phyloP scores from a whole-genome alignment of 92 coral and sea anemone species.

The Muricea muricata region DNA sequence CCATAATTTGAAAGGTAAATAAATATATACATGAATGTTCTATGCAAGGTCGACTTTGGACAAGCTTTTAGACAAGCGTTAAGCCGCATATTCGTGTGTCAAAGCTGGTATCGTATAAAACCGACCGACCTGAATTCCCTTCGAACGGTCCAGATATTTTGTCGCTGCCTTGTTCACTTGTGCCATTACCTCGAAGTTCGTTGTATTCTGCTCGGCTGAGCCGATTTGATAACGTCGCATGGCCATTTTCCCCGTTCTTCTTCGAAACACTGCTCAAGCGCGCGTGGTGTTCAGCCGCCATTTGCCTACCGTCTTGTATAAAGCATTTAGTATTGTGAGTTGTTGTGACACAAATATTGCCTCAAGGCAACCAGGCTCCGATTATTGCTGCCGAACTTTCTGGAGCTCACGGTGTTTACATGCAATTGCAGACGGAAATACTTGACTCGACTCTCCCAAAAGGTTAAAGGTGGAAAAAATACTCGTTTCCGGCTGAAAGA shows the following conservation, averaged over 20 bases:
- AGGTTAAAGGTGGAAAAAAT: neutral
- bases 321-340: neutral
- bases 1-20: too few relatives aligned
- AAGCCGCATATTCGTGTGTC: too few relatives aligned
- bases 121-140: neutral
- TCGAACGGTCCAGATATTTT: conserved; percentile 33
- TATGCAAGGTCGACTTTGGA: too few relatives aligned
- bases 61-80: too few relatives aligned
- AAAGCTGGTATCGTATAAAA: too few relatives aligned
- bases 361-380: too few relatives aligned
- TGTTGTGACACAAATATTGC: neutral
- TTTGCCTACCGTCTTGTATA: neutral
- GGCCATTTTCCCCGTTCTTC: conserved; percentile 28
- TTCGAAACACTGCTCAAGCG: neutral
- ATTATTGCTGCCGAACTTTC: neutral
- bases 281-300: conserved; percentile 30
- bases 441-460: conserved; percentile 23
- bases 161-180: conserved; percentile 9
- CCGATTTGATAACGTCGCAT: neutral
- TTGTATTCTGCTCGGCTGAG: conserved; percentile 44
- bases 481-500: neutral
- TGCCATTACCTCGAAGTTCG: conserved; percentile 28
- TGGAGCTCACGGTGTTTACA: too few relatives aligned
- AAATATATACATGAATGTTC: too few relatives aligned
- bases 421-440: too few relatives aligned